Percentiles rank a stretch among this genome's conserved stretches.
These are phyloP conservation scores for Trichacis sp. DNA, from an alignment of 2,888 invertebrate species.

Conservation along the genomic window DNA sequence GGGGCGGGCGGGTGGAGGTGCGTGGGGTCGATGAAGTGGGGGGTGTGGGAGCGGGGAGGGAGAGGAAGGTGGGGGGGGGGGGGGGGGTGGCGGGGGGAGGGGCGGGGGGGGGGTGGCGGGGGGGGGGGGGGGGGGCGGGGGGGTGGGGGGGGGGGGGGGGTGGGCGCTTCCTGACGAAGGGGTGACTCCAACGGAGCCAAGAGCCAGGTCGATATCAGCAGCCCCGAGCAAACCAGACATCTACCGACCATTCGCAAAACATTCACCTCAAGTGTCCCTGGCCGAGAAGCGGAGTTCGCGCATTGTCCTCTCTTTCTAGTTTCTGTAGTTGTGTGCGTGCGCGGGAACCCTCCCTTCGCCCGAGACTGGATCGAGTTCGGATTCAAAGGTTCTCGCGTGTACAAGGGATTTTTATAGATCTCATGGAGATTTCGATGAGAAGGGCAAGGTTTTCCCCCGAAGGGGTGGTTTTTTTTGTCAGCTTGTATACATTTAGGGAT, in stretches of 20 bases:
- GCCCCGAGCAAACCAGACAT: conserved; percentile 68
- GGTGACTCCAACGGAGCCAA: conserved; percentile 47
- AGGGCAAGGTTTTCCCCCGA: too few relatives aligned
- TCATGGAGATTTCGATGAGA: too few relatives aligned
- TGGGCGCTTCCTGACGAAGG: conserved; percentile 43
- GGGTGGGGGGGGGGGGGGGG: conserved; percentile 23
- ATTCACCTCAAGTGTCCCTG: conserved; percentile 68
- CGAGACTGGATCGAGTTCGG: conserved; percentile 27
- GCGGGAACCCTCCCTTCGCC: conserved; percentile 4
- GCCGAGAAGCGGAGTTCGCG: conserved; percentile 52
- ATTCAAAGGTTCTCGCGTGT: too few relatives aligned
- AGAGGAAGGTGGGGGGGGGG: conserved; percentile 10
- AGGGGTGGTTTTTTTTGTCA: too few relatives aligned
- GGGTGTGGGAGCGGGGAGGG: conserved; percentile 1
- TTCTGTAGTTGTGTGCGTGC: too few relatives aligned
- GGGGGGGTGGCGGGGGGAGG: conserved; percentile 17
- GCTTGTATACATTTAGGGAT: too few relatives aligned
- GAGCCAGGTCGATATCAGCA: conserved; percentile 67
- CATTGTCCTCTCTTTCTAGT: neutral
- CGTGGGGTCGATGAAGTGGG: conserved; percentile 10
- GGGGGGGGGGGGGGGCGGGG: conserved; percentile 7
- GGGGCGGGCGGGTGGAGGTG: conserved; percentile 1
- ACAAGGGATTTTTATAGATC: too few relatives aligned
- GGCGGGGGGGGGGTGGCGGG: conserved; percentile 23
- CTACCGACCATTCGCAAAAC: conserved; percentile 69